These are phyloP conservation scores for Scelioninae gen. 2 DNA, from an alignment of 2,888 invertebrate species.

Conservation along the genomic window DNA sequence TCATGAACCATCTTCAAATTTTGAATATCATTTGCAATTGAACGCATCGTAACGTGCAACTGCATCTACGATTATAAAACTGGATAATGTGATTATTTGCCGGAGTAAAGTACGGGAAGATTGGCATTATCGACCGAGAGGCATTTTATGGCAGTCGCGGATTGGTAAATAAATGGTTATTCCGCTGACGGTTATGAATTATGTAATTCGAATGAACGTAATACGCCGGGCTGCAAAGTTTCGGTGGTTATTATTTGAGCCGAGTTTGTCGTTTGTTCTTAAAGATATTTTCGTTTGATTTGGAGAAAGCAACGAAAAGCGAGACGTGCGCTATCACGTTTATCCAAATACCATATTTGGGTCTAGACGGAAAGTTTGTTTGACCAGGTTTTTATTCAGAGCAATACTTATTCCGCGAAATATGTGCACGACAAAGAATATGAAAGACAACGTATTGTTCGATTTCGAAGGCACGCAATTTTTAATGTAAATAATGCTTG, in stretches of 20 bases:
- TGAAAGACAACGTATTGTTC: constrained; percentile 44
- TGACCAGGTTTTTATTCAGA: constrained; percentile 33
- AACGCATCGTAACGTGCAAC: neutral
- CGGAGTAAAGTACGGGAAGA: constrained; percentile 10
- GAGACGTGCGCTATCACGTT: constrained; percentile 65
- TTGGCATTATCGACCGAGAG: constrained; percentile 29
- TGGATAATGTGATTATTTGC: constrained; percentile 14
- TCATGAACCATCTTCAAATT: neutral
- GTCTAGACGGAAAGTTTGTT: constrained; percentile 69
- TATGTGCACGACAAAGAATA: constrained; percentile 27
- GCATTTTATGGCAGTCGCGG: constrained; percentile 27
- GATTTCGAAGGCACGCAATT: constrained; percentile 34
- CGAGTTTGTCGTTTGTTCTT: constrained; percentile 37
- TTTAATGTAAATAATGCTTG: constrained; percentile 43
- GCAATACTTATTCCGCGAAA: constrained; percentile 18
- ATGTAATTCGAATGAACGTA: constrained; percentile 34
- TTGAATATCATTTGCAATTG: neutral
- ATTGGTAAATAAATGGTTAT: constrained; percentile 32
- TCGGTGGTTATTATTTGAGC: constrained; percentile 37
- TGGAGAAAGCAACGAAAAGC: constrained; percentile 31
- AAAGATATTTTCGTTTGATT: constrained; percentile 46
- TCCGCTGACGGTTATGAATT: constrained; percentile 33
- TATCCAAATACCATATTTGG: constrained; percentile 69
- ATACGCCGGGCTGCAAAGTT: constrained; percentile 8
- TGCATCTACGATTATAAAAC: constrained; percentile 5